phyloP scores from a whole-genome alignment of 2,888 invertebrate genomes.

The Diarsia dahlii region DNA sequence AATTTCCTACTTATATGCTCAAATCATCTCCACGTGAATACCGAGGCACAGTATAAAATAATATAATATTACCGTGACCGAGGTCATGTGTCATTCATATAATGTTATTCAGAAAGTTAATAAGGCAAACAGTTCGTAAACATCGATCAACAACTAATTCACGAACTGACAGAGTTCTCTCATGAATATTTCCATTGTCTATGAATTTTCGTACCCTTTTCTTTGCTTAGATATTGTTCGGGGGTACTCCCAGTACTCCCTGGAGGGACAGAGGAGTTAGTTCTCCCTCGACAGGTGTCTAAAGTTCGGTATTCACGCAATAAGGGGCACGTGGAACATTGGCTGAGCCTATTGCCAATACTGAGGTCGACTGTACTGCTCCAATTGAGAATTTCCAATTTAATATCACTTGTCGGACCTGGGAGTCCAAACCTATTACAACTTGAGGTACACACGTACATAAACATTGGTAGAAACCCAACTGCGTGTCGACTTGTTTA shows the following conservation, averaged over 20 bases:
- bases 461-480: too few species aligned
- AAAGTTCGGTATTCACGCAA: slow-evolving; percentile 1
- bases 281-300: not conserved
- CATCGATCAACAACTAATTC: slow-evolving; percentile 8
- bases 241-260: slow-evolving; percentile 1
- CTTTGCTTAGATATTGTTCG: slow-evolving; percentile 4
- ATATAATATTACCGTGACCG: too few species aligned
- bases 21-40: not conserved
- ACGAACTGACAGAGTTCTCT: not conserved
- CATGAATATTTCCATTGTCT: slow-evolving; percentile 22
- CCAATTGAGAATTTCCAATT: slow-evolving; percentile 15
- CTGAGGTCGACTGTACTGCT: not conserved
- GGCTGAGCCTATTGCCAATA: slow-evolving; percentile 4
- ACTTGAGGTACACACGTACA: not conserved
- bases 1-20: slow-evolving; percentile 1
- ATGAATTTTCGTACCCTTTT: not conserved
- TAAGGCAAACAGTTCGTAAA: not conserved
- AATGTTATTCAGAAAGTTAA: slow-evolving; percentile 30
- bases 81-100: slow-evolving; percentile 2
- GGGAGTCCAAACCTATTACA: not conserved
- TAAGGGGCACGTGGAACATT: not conserved
- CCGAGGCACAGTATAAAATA: too few species aligned
- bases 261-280: not conserved
- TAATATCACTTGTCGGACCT: not conserved
- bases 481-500: too few species aligned